Evolutionary conservation across 1,140 invertebrate genomes (phyloP).

Genomic region (Drosophila leontia): DNA sequence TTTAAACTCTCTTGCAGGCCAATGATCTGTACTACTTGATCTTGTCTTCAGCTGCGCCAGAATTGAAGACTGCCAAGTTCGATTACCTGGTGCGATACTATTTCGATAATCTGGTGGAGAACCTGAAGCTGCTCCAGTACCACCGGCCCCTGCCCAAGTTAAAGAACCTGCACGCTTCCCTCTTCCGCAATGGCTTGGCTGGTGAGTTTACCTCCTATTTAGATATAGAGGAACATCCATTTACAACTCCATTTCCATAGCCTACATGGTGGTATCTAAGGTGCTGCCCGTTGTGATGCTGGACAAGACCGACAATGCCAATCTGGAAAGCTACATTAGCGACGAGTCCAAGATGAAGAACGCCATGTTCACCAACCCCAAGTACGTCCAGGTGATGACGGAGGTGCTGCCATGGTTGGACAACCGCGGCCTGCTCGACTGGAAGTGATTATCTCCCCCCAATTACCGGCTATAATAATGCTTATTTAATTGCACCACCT

Average conservation of each 20-base stretch:
- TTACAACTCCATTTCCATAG: constrained; percentile 16
- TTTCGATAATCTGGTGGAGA: constrained; percentile 73
- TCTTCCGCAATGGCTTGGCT: constrained; percentile 71
- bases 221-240: neutral
- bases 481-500: constrained; percentile 20
- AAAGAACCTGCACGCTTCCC: constrained; percentile 63
- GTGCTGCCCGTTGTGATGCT: constrained; percentile 78
- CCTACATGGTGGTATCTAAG: constrained; percentile 79
- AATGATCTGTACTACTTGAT: constrained; percentile 81
- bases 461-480: constrained; percentile 17
- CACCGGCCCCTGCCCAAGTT: constrained; percentile 79
- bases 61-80: constrained; percentile 67
- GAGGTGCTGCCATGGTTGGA: constrained; percentile 81
- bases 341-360: constrained; percentile 75
- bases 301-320: constrained; percentile 60
- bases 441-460: constrained; percentile 60
- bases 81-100: constrained; percentile 78
- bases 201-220: constrained; percentile 38
- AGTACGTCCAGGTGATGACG: constrained; percentile 73
- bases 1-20: constrained; percentile 21
- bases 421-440: constrained; percentile 79
- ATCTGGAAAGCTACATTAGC: constrained; percentile 50
- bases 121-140: constrained; percentile 74
- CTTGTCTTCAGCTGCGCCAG: constrained; percentile 71
- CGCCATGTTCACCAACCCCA: constrained; percentile 77